Conservation (phyloP, 2,888 invertebrate genomes). For the Therioaphis trifolii region DNA sequence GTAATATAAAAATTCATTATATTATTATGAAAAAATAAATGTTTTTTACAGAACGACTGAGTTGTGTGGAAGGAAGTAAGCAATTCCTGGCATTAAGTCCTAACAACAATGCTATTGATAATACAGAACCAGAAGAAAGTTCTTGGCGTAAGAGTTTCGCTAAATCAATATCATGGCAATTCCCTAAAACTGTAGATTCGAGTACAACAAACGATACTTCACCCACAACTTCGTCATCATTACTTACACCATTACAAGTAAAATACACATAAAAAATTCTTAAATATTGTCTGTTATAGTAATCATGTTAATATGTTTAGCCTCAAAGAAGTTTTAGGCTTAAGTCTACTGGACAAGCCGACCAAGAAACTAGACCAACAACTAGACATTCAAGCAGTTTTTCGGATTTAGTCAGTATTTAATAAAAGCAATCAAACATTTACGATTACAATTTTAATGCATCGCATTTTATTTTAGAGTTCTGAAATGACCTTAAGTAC, state of each 20-base stretch:
- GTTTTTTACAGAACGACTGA: constrained; percentile 40
- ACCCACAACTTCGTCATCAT: constrained; percentile 54
- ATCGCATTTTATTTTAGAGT: constrained; percentile 51
- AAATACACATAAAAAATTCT: background rate
- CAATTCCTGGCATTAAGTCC: constrained; percentile 56
- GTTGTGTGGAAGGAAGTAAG: constrained; percentile 58
- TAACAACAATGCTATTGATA: constrained; percentile 42
- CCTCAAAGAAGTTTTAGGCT: constrained; percentile 60
- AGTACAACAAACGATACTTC: constrained; percentile 46
- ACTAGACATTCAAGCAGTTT: constrained; percentile 60
- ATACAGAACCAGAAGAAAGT: constrained; percentile 48
- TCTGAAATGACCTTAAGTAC: constrained; percentile 70
- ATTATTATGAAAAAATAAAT: background rate
- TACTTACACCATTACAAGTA: constrained; percentile 59
- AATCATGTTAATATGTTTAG: constrained; percentile 19
- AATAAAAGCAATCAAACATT: too few species aligned
- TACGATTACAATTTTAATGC: too few species aligned
- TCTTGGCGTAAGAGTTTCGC: constrained; percentile 60
- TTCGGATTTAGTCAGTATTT: constrained; percentile 57
- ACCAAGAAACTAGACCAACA: constrained; percentile 58
- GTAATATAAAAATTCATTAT: background rate
- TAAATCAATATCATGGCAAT: constrained; percentile 62
- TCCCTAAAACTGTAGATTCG: constrained; percentile 56
- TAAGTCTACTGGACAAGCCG: constrained; percentile 52
- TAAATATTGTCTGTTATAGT: background rate